A percentile compares a stretch with the other conserved stretches of the same genome.
phyloP scores from a whole-genome alignment of 1,140 invertebrate genomes.

The Penaeus chinensis region DNA sequence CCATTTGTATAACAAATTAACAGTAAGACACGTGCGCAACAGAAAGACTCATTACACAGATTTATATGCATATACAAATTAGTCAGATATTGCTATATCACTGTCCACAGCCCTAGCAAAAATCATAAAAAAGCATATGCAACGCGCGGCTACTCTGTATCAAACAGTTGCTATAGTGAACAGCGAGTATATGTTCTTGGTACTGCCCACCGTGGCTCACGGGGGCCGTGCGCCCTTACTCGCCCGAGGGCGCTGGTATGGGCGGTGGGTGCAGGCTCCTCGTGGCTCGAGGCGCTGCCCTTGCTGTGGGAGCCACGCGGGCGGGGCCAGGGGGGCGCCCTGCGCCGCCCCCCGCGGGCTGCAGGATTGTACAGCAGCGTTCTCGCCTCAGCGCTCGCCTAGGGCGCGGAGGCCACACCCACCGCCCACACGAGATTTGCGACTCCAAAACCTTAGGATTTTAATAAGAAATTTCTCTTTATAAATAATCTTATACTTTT shows the following conservation, averaged over 20 bases:
- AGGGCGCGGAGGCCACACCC: conserved; percentile 28
- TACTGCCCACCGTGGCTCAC: conserved; percentile 16
- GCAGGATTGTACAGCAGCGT: too few relatives aligned
- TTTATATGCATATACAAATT: conserved; percentile 57
- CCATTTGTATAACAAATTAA: conserved; percentile 54
- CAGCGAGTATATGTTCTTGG: conserved; percentile 40
- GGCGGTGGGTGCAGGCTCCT: conserved; percentile 26
- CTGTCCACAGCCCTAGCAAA: conserved; percentile 52
- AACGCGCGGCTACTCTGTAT: conserved; percentile 44
- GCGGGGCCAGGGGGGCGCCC: neutral
- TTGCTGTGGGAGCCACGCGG: neutral
- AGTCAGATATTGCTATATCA: conserved; percentile 54
- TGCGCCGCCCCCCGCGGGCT: neutral
- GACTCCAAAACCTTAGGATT: conserved; percentile 45
- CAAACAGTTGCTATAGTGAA: conserved; percentile 50
- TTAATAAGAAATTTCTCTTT: conserved; percentile 17
- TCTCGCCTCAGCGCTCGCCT: too few relatives aligned
- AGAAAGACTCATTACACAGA: conserved; percentile 52
- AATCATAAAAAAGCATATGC: conserved; percentile 52
- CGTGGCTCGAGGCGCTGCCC: conserved; percentile 11
- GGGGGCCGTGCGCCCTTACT: neutral
- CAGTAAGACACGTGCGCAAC: conserved; percentile 53
- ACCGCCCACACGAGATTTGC: conserved; percentile 36
- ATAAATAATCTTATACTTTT: conserved; percentile 3
- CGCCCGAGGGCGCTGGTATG: too few relatives aligned